Percentiles rank a stretch among this genome's conserved stretches.
Evolutionary conservation across 2,113 vertebrate species (phyloP).

Genomic region (Nothocercus julius): DNA sequence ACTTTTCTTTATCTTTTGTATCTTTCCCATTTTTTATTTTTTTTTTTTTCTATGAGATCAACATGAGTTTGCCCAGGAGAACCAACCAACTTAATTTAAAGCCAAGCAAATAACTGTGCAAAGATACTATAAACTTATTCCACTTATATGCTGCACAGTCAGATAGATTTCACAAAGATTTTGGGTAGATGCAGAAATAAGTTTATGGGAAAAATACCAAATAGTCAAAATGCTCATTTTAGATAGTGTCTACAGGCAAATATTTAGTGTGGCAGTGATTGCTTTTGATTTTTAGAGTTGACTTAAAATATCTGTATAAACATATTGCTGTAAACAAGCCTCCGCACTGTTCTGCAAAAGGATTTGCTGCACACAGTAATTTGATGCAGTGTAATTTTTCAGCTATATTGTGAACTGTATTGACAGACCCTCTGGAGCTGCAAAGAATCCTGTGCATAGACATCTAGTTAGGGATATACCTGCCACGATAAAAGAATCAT

Average conservation of each 20-base stretch:
- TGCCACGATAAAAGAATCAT: conserved; percentile 27
- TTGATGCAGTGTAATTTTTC: not conserved
- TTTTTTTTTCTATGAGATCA: not conserved
- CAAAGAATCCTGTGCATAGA: not conserved
- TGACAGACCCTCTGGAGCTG: not conserved
- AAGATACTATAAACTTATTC: not conserved
- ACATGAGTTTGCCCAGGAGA: not conserved
- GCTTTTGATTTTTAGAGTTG: not conserved
- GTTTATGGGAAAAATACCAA: not conserved
- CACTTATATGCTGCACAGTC: not conserved
- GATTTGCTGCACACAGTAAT: not conserved
- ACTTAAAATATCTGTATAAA: not conserved
- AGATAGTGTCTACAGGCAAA: not conserved
- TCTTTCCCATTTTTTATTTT: not conserved
- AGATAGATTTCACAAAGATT: not conserved
- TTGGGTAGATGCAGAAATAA: not conserved
- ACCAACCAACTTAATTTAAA: not conserved
- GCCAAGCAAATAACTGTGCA: accelerated
- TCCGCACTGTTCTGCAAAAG: not conserved
- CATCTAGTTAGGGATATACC: conserved; percentile 9
- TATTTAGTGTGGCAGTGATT: not conserved
- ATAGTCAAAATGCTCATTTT: accelerated
- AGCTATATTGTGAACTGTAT: not conserved
- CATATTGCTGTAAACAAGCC: not conserved
- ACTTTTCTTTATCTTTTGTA: not conserved